Percentiles rank a stretch among this genome's conserved stretches.
Conservation (phyloP, 2,113 vertebrate genomes). For the Sylvia atricapilla region DNA sequence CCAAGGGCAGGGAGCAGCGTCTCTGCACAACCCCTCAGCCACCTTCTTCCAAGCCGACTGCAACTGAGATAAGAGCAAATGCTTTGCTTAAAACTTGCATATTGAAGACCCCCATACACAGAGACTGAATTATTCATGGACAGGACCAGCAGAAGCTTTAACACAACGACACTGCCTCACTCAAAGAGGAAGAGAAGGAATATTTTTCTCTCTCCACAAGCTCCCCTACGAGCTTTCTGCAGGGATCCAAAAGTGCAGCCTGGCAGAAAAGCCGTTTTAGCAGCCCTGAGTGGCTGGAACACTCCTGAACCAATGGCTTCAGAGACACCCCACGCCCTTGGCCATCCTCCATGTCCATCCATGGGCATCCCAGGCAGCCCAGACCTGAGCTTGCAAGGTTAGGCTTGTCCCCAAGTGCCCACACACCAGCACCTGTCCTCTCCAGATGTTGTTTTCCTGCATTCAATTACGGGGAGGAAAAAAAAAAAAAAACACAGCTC, state of each 20-base stretch:
- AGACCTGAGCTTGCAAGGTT: background rate
- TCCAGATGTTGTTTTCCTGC: background rate
- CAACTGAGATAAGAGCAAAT: background rate
- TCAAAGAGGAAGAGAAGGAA: background rate
- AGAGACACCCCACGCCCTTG: background rate
- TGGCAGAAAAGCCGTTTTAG: background rate
- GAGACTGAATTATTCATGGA: background rate
- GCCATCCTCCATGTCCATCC: background rate
- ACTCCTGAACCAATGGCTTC: background rate
- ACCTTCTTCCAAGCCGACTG: background rate
- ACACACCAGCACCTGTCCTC: background rate
- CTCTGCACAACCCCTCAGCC: background rate
- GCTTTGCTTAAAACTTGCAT: background rate
- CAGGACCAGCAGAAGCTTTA: background rate
- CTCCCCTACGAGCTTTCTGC: background rate
- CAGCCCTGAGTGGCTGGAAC: background rate
- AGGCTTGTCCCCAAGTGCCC: background rate
- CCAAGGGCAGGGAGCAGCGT: background rate
- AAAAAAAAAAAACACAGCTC: background rate
- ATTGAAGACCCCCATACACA: background rate
- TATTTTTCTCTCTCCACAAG: background rate
- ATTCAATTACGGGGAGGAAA: background rate
- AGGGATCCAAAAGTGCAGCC: background rate
- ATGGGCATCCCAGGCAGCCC: accelerated
- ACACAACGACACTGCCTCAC: background rate